Conservation (phyloP, 1,140 invertebrate genomes). For the Zaprionus gabonicus region DNA sequence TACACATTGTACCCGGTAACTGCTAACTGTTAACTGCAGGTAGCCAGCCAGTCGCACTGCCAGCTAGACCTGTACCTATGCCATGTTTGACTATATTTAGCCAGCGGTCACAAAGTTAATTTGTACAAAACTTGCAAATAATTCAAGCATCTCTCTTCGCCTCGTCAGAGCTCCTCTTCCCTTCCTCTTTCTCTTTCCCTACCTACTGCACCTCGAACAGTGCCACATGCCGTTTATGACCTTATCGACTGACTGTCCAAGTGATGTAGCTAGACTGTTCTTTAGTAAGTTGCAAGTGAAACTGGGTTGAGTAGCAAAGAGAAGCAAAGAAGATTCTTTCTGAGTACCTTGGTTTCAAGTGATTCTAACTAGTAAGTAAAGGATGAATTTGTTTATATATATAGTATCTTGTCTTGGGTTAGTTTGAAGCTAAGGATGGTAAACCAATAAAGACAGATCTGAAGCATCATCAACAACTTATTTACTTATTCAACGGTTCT, state of each 20-base stretch:
- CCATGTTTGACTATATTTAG: constrained; percentile 81
- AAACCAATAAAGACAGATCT: constrained; percentile 66
- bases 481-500: constrained; percentile 61
- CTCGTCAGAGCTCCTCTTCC: not conserved
- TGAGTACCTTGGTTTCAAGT: no score
- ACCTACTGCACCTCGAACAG: not conserved
- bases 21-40: constrained; percentile 19
- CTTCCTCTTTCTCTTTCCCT: no score
- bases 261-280: not conserved
- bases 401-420: not conserved
- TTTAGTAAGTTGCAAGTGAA: not conserved
- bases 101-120: constrained; percentile 82
- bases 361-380: no score
- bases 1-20: constrained; percentile 70
- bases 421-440: constrained; percentile 7
- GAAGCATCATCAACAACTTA: constrained; percentile 66
- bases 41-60: not conserved
- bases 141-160: constrained; percentile 58
- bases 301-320: not conserved
- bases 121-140: constrained; percentile 82
- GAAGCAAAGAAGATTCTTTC: not conserved
- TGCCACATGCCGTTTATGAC: not conserved
- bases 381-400: no score
- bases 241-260: not conserved
- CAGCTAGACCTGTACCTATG: constrained; percentile 9